Percentiles rank a stretch among this genome's conserved stretches.
Evolutionary conservation across 1,140 invertebrate species (phyloP).

Genomic region (Conopomorpha cramerella): DNA sequence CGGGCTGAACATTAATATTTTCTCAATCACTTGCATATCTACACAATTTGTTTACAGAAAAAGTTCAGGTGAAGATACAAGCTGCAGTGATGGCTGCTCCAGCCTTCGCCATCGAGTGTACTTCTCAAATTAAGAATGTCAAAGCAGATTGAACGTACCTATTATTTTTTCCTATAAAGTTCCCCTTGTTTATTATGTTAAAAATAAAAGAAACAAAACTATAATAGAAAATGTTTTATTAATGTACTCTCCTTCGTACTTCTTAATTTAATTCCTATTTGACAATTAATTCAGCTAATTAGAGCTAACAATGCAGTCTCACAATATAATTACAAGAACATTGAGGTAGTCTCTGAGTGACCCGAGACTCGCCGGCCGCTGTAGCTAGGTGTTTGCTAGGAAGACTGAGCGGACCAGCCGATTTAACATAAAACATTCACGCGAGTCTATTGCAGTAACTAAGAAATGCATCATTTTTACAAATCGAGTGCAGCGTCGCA

Average conservation of each 20-base stretch:
- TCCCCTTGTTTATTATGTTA: conserved; percentile 1
- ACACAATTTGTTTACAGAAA: conserved; percentile 20
- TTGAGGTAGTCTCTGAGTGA: conserved; percentile 36
- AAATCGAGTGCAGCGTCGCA: conserved; percentile 12
- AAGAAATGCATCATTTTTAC: conserved; percentile 44
- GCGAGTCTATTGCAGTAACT: conserved; percentile 19
- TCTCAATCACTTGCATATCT: too few relatives aligned
- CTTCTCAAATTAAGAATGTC: conserved; percentile 24
- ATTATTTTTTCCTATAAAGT: neutral
- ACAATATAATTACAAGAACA: conserved; percentile 19
- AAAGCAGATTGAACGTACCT: conserved; percentile 15
- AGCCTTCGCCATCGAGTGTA: conserved; percentile 27
- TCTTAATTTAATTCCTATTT: conserved; percentile 42
- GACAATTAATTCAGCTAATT: conserved; percentile 41
- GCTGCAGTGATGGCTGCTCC: conserved; percentile 39
- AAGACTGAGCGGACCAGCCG: conserved; percentile 13
- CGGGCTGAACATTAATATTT: too few relatives aligned
- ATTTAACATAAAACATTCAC: conserved; percentile 8
- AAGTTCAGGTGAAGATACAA: conserved; percentile 33
- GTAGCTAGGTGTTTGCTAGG: conserved; percentile 3
- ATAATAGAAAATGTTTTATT: conserved; percentile 49
- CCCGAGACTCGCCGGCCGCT: conserved; percentile 17
- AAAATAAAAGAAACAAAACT: conserved; percentile 17
- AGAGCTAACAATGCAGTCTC: conserved; percentile 58
- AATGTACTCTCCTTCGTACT: conserved; percentile 48